These are phyloP conservation scores for Thaumatotibia leucotreta DNA, from an alignment of 1,140 invertebrate species.

Conservation along the genomic window DNA sequence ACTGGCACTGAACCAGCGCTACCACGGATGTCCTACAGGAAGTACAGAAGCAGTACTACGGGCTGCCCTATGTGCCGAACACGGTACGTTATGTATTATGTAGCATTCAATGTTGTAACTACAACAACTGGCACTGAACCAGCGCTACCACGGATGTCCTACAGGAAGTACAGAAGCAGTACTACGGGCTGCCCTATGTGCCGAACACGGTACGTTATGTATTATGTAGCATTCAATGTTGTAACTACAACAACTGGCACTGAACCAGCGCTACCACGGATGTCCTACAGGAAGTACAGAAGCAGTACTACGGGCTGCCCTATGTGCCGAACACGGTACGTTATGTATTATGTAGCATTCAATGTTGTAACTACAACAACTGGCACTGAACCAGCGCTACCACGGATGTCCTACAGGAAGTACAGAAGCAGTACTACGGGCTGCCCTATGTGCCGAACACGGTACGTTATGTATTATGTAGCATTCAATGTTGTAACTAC, in stretches of 20 bases:
- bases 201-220: slow-evolving; percentile 90
- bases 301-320: slow-evolving; percentile 89
- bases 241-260: too few relatives aligned
- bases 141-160: slow-evolving; percentile 95
- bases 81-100: too few relatives aligned
- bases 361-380: too few relatives aligned
- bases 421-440: slow-evolving; percentile 91
- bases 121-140: slow-evolving; percentile 91
- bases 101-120: too few relatives aligned
- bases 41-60: slow-evolving; percentile 90
- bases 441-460: slow-evolving; percentile 92
- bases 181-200: slow-evolving; percentile 92
- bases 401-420: slow-evolving; percentile 90
- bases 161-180: slow-evolving; percentile 86
- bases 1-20: slow-evolving; percentile 93
- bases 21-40: slow-evolving; percentile 92
- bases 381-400: slow-evolving; percentile 92
- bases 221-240: too few relatives aligned
- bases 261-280: slow-evolving; percentile 96
- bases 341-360: too few relatives aligned
- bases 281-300: slow-evolving; percentile 89
- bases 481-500: too few relatives aligned
- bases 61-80: slow-evolving; percentile 89
- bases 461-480: too few relatives aligned
- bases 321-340: slow-evolving; percentile 92